Evolutionary conservation across 2,888 invertebrate species (phyloP), one percentile per base, ranked within the genome.

Genomic region (Erebia palarica): DNA sequence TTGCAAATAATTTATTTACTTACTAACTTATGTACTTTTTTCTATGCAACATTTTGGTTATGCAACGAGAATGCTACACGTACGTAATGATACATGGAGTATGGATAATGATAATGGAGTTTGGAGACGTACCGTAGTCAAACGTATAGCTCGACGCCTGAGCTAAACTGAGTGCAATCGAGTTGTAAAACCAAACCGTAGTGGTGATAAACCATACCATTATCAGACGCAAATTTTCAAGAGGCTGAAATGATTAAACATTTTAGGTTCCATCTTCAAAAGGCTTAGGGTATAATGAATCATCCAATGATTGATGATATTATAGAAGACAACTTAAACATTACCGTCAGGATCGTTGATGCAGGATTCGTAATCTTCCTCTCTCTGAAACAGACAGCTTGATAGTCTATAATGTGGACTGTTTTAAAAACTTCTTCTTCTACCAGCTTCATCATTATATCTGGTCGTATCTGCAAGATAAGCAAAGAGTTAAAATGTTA

Each of bases 341-440:
- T 21, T 76, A 96, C 96, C 88, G 96, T 94, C 70, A 94, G 83
- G 74, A 96, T 81, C 75, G 89, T 89, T 64, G 88, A 91, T n/a
- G 94, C 96, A 16, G 94, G 93, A 79, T 95, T 97, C 16, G 94
- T 93, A 5, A 94, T 94, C 73, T 94, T 94, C 77, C 94, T 95
- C 67, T 94, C 94, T 75, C 96, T 95, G 79, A 97, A 97, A 86
- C 98, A 98, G 21, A 98, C 97, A 0, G 97, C 97, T 88, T 98
- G 98, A 84, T 98, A 98, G 86, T 98, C 98, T 76, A 96, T 96
- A 69, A 98, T 94, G 69, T 95, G 94, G 13, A 97, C 95, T 69
- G 95, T 94, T 78, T 95, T 95, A 86, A 95, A 98, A 51, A 98
- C 95, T 10, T 95, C 95, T 73, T 96, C 96, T 72, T 95, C 94